Percentiles rank a stretch among this genome's conserved stretches.
phyloP scores from a whole-genome alignment of 2,888 invertebrate genomes.

The Pyralis farinalis region DNA sequence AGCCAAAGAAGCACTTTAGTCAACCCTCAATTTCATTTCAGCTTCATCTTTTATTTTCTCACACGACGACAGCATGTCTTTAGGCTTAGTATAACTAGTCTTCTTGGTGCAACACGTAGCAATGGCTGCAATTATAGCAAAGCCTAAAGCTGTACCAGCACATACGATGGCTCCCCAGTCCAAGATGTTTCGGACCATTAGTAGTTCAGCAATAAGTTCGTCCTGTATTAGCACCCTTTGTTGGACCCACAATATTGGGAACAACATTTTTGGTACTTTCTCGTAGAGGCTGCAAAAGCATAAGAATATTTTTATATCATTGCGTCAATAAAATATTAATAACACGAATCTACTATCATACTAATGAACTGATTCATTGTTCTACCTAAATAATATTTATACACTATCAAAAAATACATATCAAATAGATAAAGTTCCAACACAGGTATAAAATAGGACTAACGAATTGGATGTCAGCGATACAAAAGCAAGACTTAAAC shows the following conservation, averaged over 20 bases:
- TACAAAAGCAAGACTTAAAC: too few species aligned
- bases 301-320: too few species aligned
- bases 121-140: slow-evolving; percentile 71
- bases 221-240: slow-evolving; percentile 83
- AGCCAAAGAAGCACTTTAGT: slow-evolving; percentile 26
- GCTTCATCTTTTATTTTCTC: slow-evolving; percentile 56
- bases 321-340: too few species aligned
- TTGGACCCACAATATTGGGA: slow-evolving; percentile 91
- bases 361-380: too few species aligned
- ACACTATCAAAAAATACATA: too few species aligned
- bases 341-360: too few species aligned
- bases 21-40: slow-evolving; percentile 49
- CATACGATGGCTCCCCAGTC: slow-evolving; percentile 65
- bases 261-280: slow-evolving; percentile 84
- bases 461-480: too few species aligned
- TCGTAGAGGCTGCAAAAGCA: slow-evolving; percentile 82
- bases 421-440: too few species aligned
- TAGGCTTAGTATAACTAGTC: slow-evolving; percentile 36
- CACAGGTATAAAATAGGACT: too few species aligned
- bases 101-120: slow-evolving; percentile 46
- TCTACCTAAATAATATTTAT: too few species aligned
- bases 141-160: slow-evolving; percentile 65
- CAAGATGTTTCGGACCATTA: slow-evolving; percentile 43
- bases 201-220: slow-evolving; percentile 77
- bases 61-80: slow-evolving; percentile 28